Conservation (phyloP, 1,140 invertebrate genomes). For the Dryas iulia region DNA sequence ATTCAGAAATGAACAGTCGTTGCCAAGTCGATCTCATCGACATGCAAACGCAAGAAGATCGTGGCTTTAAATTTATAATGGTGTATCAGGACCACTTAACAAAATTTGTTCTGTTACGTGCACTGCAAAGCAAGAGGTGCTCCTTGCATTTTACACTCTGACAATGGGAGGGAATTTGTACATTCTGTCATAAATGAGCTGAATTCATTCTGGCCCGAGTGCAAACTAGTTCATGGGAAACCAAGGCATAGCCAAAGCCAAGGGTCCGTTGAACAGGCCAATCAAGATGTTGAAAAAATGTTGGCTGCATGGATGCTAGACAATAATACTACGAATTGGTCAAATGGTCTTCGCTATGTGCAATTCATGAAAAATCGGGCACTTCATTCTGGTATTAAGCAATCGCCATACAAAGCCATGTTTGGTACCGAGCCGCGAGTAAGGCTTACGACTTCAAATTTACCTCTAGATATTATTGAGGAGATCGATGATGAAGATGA, state of each 20-base stretch:
- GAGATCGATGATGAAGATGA: background rate
- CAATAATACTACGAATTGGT: conserved; percentile 50
- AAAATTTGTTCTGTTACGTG: background rate
- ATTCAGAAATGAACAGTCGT: too few species aligned
- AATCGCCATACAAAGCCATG: conserved; percentile 17
- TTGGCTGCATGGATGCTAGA: conserved; percentile 48
- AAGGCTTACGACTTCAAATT: conserved; percentile 10
- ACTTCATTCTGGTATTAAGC: conserved; percentile 39
- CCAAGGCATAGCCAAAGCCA: too few species aligned
- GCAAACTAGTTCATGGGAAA: conserved; percentile 63
- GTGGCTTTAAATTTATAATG: background rate
- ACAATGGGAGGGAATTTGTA: conserved; percentile 7
- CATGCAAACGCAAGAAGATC: conserved; percentile 10
- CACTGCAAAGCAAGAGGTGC: background rate
- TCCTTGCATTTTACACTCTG: conserved; percentile 1
- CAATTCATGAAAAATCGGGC: conserved; percentile 50
- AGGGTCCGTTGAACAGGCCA: conserved; percentile 49
- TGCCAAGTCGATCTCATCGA: conserved; percentile 6
- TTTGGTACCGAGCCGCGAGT: conserved; percentile 12
- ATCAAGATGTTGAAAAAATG: conserved; percentile 64
- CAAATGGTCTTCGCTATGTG: conserved; percentile 46
- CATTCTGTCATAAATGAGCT: conserved; percentile 6
- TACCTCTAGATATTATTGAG: conserved; percentile 4
- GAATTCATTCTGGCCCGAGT: conserved; percentile 47
- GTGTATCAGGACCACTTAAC: too few species aligned